Percentiles rank a stretch among this genome's conserved stretches.
These are phyloP conservation scores for Esox niger DNA, from an alignment of 2,113 vertebrate species.

Conservation along the genomic window DNA sequence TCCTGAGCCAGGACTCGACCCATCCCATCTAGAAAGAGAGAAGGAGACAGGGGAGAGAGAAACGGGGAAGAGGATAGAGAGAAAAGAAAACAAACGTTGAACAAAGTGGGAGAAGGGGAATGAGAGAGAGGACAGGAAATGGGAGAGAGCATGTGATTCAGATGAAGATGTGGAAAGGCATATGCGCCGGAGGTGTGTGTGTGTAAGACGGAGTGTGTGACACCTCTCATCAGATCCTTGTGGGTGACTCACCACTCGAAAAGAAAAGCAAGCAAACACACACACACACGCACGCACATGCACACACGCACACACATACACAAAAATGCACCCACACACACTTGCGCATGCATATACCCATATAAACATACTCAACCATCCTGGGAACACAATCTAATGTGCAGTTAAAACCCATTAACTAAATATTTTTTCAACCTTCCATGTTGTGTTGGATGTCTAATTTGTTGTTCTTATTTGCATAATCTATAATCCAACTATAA, in stretches of 20 bases:
- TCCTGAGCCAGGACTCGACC: slow-evolving; percentile 99
- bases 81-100: not conserved
- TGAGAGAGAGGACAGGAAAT: not conserved
- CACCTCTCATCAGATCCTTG: slow-evolving; percentile 36
- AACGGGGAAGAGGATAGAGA: not conserved
- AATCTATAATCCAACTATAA: no score
- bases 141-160: slow-evolving; percentile 9
- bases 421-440: no score
- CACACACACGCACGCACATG: slow-evolving; percentile 4
- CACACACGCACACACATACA: slow-evolving; percentile 8
- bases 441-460: no score
- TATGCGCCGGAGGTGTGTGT: slow-evolving; percentile 32
- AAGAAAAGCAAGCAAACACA: slow-evolving; percentile 2
- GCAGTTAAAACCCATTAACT: no score
- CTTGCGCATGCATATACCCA: not conserved
- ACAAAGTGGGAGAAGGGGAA: not conserved
- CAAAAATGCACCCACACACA: not conserved
- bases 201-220: slow-evolving; percentile 29
- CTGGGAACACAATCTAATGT: no score
- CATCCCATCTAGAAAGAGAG: slow-evolving; percentile 86
- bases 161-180: slow-evolving; percentile 32
- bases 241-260: slow-evolving; percentile 44
- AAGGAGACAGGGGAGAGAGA: not conserved
- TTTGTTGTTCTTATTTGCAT: no score
- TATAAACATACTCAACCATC: not conserved